Evolutionary conservation across 2,888 invertebrate species (phyloP), one percentile per base, ranked within the genome.

Genomic region (Sinotaia quadrata): DNA sequence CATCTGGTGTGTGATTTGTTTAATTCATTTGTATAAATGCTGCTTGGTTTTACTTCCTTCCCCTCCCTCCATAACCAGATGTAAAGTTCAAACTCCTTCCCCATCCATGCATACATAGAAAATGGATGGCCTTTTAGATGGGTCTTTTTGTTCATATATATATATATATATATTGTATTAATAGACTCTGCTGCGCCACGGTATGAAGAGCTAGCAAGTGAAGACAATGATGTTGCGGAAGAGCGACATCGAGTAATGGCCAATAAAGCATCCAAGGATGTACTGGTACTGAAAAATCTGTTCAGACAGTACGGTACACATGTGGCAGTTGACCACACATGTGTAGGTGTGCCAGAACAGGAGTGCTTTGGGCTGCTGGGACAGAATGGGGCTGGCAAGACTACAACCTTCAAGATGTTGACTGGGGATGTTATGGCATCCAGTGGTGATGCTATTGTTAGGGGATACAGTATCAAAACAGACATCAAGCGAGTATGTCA

Each of bases 281-380:
- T 60, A n/a, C 49, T 73, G 41, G 44, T 74, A 7, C 29, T 75
- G 10, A 66, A 79, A 65, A 78, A 77, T 58, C 89, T 95, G 4
- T 91, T 92, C 49, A 96, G 95, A 87, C 89, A 88, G 36, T 96
- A 95, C 82, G 88, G 89, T 72, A 91, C 91, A 12, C 8, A 21
- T n/a, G 18, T 47, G n/a, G 47, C 47, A 21, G 47, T 47, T 21
- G 47, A 47, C 47, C n/a, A 1, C 86, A 84, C 73, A 86, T 91
- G 49, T 49, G 56, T 92, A 83, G 93, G 92, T 56, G 92, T 94
- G 0, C 91, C 91, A 67, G 90, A 92, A 69, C 91, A 91, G 8
- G 95, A 93, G 90, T 95, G 95, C 87, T 95, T 95, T 80, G 95
- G 94, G 0, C 89, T 96, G 4, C 89, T 95, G 49, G 91, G 90